phyloP scores from a whole-genome alignment of 2,113 vertebrate genomes.

The Bos taurus region DNA sequence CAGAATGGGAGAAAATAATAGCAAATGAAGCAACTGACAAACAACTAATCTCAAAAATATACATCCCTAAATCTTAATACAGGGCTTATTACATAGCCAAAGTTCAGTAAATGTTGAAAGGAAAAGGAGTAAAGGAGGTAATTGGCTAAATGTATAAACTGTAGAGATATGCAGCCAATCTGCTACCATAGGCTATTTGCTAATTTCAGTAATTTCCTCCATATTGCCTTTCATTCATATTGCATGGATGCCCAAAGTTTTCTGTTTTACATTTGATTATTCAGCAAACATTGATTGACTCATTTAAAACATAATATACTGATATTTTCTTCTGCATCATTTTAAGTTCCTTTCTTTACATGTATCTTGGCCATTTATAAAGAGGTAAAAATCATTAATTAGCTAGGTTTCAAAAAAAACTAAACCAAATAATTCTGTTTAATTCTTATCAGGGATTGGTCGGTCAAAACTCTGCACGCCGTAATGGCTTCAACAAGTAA shows the following conservation, averaged over 20 bases:
- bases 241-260: background rate
- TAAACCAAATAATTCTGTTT: background rate
- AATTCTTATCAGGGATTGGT: conserved; percentile 17
- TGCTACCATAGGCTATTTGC: background rate
- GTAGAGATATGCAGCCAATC: background rate
- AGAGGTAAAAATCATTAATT: background rate
- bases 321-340: background rate
- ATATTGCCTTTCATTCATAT: background rate
- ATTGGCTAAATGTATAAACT: background rate
- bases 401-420: background rate
- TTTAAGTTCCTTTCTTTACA: background rate
- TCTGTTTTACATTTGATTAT: background rate
- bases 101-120: background rate
- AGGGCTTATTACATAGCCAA: background rate
- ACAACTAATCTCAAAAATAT: no score
- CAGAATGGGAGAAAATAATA: no score
- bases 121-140: conserved; percentile 6
- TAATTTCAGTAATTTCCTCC: background rate
- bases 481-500: conserved; percentile 89
- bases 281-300: background rate
- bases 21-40: no score
- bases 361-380: conserved; percentile 5
- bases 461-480: conserved; percentile 34
- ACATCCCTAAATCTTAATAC: background rate
- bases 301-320: background rate